Evolutionary conservation across 1,140 invertebrate species (phyloP), one percentile per base, ranked within the genome.

Genomic region (Zaprionus lachaisei): DNA sequence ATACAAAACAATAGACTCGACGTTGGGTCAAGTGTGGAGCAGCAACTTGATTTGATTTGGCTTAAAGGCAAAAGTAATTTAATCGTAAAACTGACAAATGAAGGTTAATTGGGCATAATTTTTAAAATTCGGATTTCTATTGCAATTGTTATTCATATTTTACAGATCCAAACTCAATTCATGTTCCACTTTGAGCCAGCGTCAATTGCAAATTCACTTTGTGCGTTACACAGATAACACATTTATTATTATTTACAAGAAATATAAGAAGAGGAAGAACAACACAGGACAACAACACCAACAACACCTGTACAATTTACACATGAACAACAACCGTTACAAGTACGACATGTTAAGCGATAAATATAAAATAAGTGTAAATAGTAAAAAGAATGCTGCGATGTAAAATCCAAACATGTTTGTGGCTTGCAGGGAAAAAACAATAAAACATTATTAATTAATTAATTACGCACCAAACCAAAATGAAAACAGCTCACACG

Each of bases 381-480:
- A 60, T 71, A 47, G 72, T 79, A 47, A 67, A 65, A 61, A 20
- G 47, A 73, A 51, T 70, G 57, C 66, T 69, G 26, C n/a, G 47
- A 56, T 80, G 62, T 75, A 49, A 73, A 72, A 77, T 56, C 51
- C 68, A 72, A 72, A 66, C 63, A 56, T 63, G 72, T 79, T 67
- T 85, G 82, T 63, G 69, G 79, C 78, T 37, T 68, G 58, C 44
- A 69, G 38, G 38, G 60, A 28, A 57, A 81, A 80, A 82, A 62
- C 61, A 79, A 79, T 79, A 79, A 38, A 72, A 71, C 55, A 51
- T 22, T 51, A 51, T 79, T 62, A 41, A 63, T 58, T 69, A 72
- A 54, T 77, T 67, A 72, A 68, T 79, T 79, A 72, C 57, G 75
- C 57, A 69, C 83, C 79, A 81, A 85, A 81, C 83, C 83, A 76